Evolutionary conservation across 2,888 invertebrate species (phyloP), one percentile per base, ranked within the genome.

Genomic region (Tetragonula carbonaria): DNA sequence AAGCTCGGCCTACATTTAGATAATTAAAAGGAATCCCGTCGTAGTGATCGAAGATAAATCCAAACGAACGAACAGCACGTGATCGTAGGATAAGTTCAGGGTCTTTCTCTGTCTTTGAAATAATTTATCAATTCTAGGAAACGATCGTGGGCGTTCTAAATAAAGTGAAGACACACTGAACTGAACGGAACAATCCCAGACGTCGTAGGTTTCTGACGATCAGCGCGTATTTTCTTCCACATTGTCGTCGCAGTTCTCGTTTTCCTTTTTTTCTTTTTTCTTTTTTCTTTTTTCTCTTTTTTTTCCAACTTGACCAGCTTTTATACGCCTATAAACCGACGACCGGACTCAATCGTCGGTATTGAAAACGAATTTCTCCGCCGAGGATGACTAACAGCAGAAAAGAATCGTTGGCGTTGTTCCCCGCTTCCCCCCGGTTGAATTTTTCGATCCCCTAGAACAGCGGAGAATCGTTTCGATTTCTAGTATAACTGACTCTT

Each of bases 391-490:
- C 28, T 38, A 68, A 75, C 70, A 51, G 66, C 21, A 65, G 50
- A 79, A 84, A 53, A 79, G 70, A 33, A 85, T 80, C 38, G 38
- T 38, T 55, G 70, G 59, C 68, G 63, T 66, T 65, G 28, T 50
- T n/a, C 14, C 63, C 14, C 50, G 33, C 38, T 38, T 8, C 8
- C 6, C 1, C 0, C 1, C 8, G 38, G 38, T 38, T 65, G 63
- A 28, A 73, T 68, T 81, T 70, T 75, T 53, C 33, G 50, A 65
- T 66, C 57, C 53, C 33, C 0, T 8, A 0, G n/a, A 53, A 28
- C 62, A 62, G 28, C 55, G 4, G 59, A 45, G 66, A 62, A 65
- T 59, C 73, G 65, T 78, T 87, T 87, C 87, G 81, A 87, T 87
- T 86, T 81, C 77, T 80, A 38, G 80, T 87, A 81, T 68, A 76